Evolutionary conservation across 1,140 invertebrate species (phyloP), one percentile per base, ranked within the genome.

Genomic region (Agraylea sexmaculata): DNA sequence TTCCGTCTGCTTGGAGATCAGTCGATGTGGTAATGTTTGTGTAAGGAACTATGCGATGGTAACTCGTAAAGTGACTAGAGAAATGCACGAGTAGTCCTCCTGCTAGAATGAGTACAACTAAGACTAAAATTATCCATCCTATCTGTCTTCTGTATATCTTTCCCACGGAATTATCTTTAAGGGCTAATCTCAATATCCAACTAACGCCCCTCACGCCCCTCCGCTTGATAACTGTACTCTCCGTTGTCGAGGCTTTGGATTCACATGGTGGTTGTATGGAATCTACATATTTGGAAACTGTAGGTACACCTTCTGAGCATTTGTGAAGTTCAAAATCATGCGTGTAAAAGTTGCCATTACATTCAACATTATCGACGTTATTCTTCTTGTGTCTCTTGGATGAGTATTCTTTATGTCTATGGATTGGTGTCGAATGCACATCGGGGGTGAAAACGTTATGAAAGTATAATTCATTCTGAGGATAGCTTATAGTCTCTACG

Each of bases 261-360:
- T n/a, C n/a, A n/a, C n/a, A n/a, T 16, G 23, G 25, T 23, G 43
- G 19, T 18, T 29, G 43, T 17, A 47, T 39, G n/a, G 47, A 49
- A 49, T 66, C 65, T 8, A 66, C 51, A 48, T 63, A 58, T 44
- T 53, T 56, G 20, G 64, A 66, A 55, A 68, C 62, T 20, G 59
- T 60, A 35, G 64, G 61, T 53, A 68, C 60, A 42, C 30, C 35
- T 51, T 1, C 18, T 37, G 15, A 21, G 40, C 15, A n/a, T 35
- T 42, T 45, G 19, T 42, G 45, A 8, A 42, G 30, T 25, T 49
- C 47, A 23, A 42, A 48, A 7, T 48, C 46, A 30, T 48, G 41
- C 6, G 37, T 34, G 18, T 40, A 19, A 12, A 12, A n/a, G 19
- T 5, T 16, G n/a, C 13, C 10, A 38, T 38, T 29, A 2, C 20